phyloP scores from a whole-genome alignment of 1,140 invertebrate species.

The Drosophila bipectinata region DNA sequence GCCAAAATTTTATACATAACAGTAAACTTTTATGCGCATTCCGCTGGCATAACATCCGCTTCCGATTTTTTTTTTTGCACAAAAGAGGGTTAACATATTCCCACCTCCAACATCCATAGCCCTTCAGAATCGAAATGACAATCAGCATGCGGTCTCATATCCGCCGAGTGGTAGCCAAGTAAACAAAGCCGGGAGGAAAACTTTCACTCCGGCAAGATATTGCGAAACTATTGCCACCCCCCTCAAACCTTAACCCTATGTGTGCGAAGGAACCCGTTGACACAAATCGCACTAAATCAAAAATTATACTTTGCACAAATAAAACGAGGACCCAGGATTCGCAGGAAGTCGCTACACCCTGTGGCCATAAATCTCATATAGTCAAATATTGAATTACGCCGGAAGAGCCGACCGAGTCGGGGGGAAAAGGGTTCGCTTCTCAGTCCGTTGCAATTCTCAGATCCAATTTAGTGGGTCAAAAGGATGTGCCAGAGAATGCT shows the following conservation, averaged over 20 bases:
- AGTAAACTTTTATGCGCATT: constrained; percentile 69
- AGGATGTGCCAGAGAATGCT: constrained; percentile 54
- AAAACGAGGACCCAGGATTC: constrained; percentile 35
- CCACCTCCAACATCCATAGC: constrained; percentile 1
- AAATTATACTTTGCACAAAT: constrained; percentile 81
- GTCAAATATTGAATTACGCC: constrained; percentile 83
- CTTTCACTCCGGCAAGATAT: constrained; percentile 62
- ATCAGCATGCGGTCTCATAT: constrained; percentile 82
- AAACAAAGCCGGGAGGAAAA: constrained; percentile 56
- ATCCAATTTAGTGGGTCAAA: constrained; percentile 77
- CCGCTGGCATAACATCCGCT: constrained; percentile 51
- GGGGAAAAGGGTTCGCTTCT: constrained; percentile 47
- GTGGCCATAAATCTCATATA: constrained; percentile 82
- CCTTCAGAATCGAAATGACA: constrained; percentile 51
- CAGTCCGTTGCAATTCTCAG: constrained; percentile 37
- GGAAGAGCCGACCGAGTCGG: constrained; percentile 33
- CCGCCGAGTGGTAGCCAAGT: constrained; percentile 37
- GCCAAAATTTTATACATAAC: constrained; percentile 57
- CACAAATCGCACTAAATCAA: constrained; percentile 81
- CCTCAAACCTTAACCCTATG: constrained; percentile 41
- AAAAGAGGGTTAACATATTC: not conserved
- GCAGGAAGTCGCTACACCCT: constrained; percentile 66
- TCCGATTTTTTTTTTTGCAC: not conserved
- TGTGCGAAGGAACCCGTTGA: constrained; percentile 50
- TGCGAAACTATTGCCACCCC: constrained; percentile 68